Conservation (phyloP, 2,888 invertebrate species). For the Ceratothoa steindachneri region DNA sequence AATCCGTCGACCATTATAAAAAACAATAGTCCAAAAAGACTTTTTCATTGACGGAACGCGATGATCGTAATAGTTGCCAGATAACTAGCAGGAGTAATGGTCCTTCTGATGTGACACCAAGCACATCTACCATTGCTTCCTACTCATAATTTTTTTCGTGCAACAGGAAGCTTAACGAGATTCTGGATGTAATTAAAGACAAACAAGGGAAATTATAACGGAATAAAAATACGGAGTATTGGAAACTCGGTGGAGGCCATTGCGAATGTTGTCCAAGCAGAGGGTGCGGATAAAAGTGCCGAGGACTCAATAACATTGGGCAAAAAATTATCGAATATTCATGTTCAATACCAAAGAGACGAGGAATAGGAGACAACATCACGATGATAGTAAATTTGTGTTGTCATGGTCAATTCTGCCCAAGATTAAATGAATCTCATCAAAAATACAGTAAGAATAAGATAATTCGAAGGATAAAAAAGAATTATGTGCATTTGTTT, state of each 20-base stretch:
- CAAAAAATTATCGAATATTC: neutral
- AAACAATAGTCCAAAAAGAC: too few relatives aligned
- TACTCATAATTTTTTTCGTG: neutral
- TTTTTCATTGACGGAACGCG: too few relatives aligned
- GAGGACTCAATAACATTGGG: neutral
- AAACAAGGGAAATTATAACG: neutral
- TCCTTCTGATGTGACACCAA: too few relatives aligned
- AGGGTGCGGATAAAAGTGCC: neutral
- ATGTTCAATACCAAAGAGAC: neutral
- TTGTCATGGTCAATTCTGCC: neutral
- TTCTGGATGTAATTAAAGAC: neutral
- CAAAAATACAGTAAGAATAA: neutral
- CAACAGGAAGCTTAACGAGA: neutral
- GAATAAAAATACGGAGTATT: neutral
- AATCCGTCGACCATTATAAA: too few relatives aligned
- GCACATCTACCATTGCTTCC: neutral
- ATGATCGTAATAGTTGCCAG: too few relatives aligned
- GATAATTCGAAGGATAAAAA: neutral
- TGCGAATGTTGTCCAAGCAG: neutral
- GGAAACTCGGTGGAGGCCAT: neutral
- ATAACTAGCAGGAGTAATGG: too few relatives aligned
- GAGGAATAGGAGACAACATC: neutral
- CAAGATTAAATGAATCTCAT: neutral
- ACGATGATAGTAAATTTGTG: neutral
- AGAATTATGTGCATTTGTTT: too few relatives aligned